Evolutionary conservation across 2,797 vertebrate genomes (phyloP).

Genomic region (Pangasius djambal): DNA sequence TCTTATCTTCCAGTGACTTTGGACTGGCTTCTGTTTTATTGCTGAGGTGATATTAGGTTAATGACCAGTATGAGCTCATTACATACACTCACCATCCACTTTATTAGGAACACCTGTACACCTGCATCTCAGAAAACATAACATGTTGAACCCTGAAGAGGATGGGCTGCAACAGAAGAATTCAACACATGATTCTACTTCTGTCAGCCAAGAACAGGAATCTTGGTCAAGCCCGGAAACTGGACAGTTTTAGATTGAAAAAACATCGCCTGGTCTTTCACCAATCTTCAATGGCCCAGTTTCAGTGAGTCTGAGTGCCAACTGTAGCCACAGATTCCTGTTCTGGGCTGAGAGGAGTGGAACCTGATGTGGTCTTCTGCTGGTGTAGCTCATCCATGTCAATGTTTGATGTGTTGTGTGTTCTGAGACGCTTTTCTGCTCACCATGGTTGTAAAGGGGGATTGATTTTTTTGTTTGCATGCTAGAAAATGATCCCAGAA

Average conservation of each 20-base stretch:
- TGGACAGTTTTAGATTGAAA: too few relatives aligned
- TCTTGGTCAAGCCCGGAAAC: too few relatives aligned
- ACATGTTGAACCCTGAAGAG: background rate
- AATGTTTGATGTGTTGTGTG: background rate
- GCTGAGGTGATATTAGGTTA: conserved; percentile 10
- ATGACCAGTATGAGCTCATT: conserved; percentile 22
- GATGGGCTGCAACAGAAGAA: background rate
- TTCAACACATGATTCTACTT: background rate
- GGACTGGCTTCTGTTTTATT: conserved; percentile 51
- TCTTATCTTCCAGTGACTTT: conserved; percentile 62
- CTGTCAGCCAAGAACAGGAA: too few relatives aligned
- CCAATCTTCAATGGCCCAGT: background rate
- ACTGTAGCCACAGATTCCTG: background rate
- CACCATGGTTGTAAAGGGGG: background rate
- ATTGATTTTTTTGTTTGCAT: background rate
- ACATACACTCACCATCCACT: background rate
- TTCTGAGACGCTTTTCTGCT: background rate
- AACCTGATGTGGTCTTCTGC: background rate
- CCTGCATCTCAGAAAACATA: background rate
- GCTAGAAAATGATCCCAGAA: background rate
- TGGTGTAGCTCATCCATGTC: background rate
- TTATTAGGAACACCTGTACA: background rate
- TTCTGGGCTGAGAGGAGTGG: background rate
- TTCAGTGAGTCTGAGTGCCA: background rate
- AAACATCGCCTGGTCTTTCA: background rate